Evolutionary conservation across 2,797 vertebrate genomes (phyloP), one percentile per base, ranked within the genome.

Genomic region (Scolopax bukidnonensis): DNA sequence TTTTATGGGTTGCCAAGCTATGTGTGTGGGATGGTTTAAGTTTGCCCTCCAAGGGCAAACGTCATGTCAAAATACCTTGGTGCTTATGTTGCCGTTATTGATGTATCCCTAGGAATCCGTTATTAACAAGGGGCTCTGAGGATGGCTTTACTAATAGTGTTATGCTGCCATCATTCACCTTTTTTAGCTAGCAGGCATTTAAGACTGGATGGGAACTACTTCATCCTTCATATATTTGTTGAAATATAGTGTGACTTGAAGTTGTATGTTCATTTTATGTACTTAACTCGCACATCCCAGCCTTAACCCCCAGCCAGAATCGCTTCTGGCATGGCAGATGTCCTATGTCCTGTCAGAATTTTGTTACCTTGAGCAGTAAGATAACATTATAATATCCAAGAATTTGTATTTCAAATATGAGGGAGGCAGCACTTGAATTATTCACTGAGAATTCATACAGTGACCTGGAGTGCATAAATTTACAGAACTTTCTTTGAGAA

Each of bases 91-190:
- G 73, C 89, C 68, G 71, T 96, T 81, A 68, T 33, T 83, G 95
- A 77, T 91, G 87, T 56, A 15, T 75, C 75, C 87, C 91, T 41
- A 40, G 84, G 88, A 79, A 68, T 63, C 86, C 64, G 33, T 83
- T 41, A 71, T 56, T 64, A 95, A 33, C 75, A 53, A 48, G 64
- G 61, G 60, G 87, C 91, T 95, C 91, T 1, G 10, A 95, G 94
- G 82, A 89, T 94, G 94, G 54, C 51, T 84, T 92, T 67, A 81
- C 65, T 65, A 81, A 53, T 78, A 30, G 79, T 10, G 28, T 61
- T 78, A 7, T 33, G 76, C 87, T 91, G 83, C 94, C 91, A 93
- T 95, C 94, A 88, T 32, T 95, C 96, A 86, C 89, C 33, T 91
- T 78, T 67, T 79, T 41, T 82, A 86, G 87, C 92, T 81, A 84